Evolutionary conservation across 2,113 vertebrate genomes (phyloP).

Genomic region (Anseranas semipalmata): DNA sequence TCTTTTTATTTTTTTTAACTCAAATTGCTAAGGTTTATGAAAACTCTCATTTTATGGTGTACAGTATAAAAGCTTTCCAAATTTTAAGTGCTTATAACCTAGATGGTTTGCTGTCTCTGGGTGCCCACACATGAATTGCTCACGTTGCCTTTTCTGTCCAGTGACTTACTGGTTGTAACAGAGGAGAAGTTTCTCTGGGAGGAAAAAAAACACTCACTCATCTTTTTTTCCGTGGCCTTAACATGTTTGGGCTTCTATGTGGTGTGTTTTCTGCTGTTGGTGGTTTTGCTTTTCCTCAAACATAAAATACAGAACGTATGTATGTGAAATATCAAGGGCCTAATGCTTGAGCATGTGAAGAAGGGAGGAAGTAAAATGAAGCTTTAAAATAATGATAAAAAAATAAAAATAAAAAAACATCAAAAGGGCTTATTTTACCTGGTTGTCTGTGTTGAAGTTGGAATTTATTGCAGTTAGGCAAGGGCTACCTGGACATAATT

Average conservation of each 20-base stretch:
- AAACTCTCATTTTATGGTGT: background rate
- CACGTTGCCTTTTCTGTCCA: background rate
- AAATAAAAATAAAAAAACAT: background rate
- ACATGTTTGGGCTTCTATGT: background rate
- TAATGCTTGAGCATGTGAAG: background rate
- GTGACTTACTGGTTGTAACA: background rate
- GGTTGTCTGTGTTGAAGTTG: background rate
- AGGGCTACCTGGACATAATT: background rate
- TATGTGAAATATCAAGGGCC: background rate
- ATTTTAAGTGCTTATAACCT: background rate
- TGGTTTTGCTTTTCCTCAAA: background rate
- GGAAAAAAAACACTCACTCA: background rate
- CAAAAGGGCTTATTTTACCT: background rate
- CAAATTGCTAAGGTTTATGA: background rate
- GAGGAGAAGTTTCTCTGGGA: background rate
- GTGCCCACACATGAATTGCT: background rate
- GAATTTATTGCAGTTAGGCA: accelerated
- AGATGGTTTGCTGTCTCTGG: background rate
- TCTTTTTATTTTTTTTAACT: background rate
- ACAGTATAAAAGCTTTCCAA: background rate
- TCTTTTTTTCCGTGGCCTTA: accelerated
- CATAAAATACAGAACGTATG: background rate
- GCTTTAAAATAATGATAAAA: background rate
- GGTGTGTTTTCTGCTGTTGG: background rate
- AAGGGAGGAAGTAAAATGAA: background rate